These are phyloP conservation scores for Chloebia gouldiae DNA, from an alignment of 2,113 vertebrate genomes.

Conservation along the genomic window DNA sequence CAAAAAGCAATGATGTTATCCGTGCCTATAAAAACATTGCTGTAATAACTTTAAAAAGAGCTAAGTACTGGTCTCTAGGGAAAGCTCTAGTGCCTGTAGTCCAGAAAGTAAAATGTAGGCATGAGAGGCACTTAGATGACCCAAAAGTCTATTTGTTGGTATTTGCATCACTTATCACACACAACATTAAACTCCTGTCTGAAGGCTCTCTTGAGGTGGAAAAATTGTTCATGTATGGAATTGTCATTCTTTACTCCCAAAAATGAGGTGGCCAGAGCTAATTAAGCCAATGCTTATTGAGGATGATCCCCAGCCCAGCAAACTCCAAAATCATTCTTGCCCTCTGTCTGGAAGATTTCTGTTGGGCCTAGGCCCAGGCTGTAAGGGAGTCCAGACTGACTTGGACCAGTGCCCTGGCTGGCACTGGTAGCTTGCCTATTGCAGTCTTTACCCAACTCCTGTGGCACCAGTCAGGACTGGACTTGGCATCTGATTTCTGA, in stretches of 20 bases:
- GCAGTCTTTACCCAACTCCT: background rate
- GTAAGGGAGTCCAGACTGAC: fast-evolving
- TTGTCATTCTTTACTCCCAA: background rate
- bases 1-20: background rate
- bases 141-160: background rate
- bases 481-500: background rate
- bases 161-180: background rate
- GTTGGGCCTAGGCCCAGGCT: background rate
- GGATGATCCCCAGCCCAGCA: background rate
- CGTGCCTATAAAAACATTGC: background rate
- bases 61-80: background rate
- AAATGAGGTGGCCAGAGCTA: background rate
- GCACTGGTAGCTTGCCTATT: background rate
- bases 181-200: background rate
- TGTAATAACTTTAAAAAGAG: background rate
- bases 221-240: background rate
- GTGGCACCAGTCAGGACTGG: background rate
- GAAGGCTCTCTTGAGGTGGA: background rate
- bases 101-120: background rate
- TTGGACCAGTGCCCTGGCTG: background rate
- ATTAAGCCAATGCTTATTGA: background rate
- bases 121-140: background rate
- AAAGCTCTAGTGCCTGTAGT: background rate
- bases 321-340: background rate
- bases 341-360: background rate